Percentiles rank a stretch among this genome's conserved stretches.
These are phyloP conservation scores for Mirounga angustirostris DNA, from an alignment of 2,113 vertebrate genomes.

Conservation along the genomic window DNA sequence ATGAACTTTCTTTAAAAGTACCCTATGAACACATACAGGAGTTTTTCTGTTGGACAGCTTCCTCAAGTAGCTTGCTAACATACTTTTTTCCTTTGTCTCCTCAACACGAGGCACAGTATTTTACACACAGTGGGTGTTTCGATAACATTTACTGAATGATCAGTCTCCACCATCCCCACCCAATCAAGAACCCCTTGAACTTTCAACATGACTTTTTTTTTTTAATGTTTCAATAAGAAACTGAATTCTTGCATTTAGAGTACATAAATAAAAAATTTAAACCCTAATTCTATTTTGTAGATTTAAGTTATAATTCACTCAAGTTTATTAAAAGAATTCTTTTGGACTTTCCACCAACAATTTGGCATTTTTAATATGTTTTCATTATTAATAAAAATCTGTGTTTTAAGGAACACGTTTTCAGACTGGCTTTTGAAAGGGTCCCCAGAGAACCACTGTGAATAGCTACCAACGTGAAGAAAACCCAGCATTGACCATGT, in stretches of 20 bases:
- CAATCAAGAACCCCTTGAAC: neutral
- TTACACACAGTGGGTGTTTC: neutral
- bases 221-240: constrained; percentile 35
- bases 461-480: constrained; percentile 65
- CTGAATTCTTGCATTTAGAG: constrained; percentile 41
- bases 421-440: constrained; percentile 69
- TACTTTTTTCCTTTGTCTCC: neutral
- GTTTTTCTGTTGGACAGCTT: neutral
- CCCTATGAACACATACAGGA: neutral
- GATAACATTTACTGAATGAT: neutral
- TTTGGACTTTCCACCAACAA: constrained; percentile 55
- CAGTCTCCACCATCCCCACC: neutral
- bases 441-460: constrained; percentile 65
- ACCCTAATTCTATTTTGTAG: constrained; percentile 64
- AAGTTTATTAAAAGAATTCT: constrained; percentile 45
- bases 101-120: neutral
- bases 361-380: constrained; percentile 66
- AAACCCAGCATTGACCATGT: constrained; percentile 42
- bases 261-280: constrained; percentile 46
- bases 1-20: neutral
- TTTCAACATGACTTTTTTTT: neutral
- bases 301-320: constrained; percentile 63
- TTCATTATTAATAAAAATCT: constrained; percentile 70
- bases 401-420: constrained; percentile 70
- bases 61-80: neutral